phyloP scores from a whole-genome alignment of 2,888 invertebrate species.

The Cryptus viduatorius region DNA sequence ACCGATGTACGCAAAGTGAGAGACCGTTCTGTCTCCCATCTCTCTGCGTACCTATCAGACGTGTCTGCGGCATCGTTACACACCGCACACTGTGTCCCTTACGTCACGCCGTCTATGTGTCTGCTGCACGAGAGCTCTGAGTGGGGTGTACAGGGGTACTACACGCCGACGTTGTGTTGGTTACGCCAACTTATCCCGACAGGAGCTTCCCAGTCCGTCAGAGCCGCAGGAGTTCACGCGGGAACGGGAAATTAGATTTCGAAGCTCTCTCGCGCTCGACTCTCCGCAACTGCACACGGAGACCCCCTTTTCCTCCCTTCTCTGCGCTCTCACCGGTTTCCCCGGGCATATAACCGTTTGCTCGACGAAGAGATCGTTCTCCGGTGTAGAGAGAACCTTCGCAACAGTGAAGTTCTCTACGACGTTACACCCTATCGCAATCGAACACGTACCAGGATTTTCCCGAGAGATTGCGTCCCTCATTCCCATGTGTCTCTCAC shows the following conservation, averaged over 20 bases:
- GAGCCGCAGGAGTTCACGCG: slow-evolving; percentile 53
- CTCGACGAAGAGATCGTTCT: slow-evolving; percentile 61
- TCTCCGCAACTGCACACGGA: slow-evolving; percentile 52
- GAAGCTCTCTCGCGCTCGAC: slow-evolving; percentile 59
- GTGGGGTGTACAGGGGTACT: not conserved
- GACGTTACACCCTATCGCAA: slow-evolving; percentile 29
- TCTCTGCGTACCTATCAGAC: slow-evolving; percentile 4
- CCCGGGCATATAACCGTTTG: slow-evolving; percentile 31
- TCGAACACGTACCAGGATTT: slow-evolving; percentile 66
- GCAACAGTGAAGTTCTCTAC: not conserved
- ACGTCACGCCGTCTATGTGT: slow-evolving; percentile 4
- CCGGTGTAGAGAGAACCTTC: slow-evolving; percentile 18
- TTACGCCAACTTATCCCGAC: slow-evolving; percentile 54
- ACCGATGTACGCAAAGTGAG: slow-evolving; percentile 17
- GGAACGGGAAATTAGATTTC: slow-evolving; percentile 69
- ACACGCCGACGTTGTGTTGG: slow-evolving; percentile 39
- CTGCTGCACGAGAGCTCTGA: not conserved
- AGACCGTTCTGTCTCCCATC: not conserved
- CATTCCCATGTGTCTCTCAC: slow-evolving; percentile 30
- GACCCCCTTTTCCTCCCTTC: not conserved
- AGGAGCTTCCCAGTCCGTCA: slow-evolving; percentile 53
- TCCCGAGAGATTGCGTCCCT: slow-evolving; percentile 66
- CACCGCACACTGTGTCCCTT: slow-evolving; percentile 17
- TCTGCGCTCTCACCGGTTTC: not conserved
- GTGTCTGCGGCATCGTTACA: slow-evolving; percentile 28